Evolutionary conservation across 2,888 invertebrate species (phyloP), one percentile per base, ranked within the genome.

Genomic region (Drosophila borborema): DNA sequence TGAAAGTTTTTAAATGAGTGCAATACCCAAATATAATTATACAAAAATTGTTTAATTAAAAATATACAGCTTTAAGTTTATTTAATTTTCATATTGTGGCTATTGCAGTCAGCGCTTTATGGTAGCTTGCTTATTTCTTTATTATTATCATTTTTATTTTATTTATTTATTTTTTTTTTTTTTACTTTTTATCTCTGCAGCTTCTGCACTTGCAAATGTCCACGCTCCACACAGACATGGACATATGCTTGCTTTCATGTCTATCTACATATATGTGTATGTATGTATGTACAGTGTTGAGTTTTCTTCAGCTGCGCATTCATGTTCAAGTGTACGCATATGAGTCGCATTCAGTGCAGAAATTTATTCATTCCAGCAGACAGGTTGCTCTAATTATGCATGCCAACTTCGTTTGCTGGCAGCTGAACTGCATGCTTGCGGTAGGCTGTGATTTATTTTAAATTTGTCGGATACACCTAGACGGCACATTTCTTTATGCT

Each of bases 341-440:
- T 81, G 70, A 55, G 65, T 79, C 53, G 66, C 61, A 59, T 76
- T 73, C 89, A 68, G 48, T 65, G 48, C 64, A 67, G 67, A 85
- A 77, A 89, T 89, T 83, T 83, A 83, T 83, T 83, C 89, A 86
- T 83, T 83, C 72, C 62, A 51, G 64, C 77, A 89, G 89, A 89
- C 89, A 71, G 71, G 74, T 56, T 81, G 74, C 84, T 83, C 89
- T 83, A 89, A 83, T 83, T 83, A 89, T 83, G 86, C 86, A 80
- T 67, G 68, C 56, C 54, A 20, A 63, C 55, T 53, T 46, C 48
- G 49, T 31, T 34, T 23, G 54, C 23, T 45, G 45, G 58, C 18
- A 41, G 38, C 14, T 46, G 34, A 53, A n/a, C 20, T 54, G 61
- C 46, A 58, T 53, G 54, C 59, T 40, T 41, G 65, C 34, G 34